phyloP scores from a whole-genome alignment of 2,888 invertebrate species.

The Rhorus exstirpatorius region DNA sequence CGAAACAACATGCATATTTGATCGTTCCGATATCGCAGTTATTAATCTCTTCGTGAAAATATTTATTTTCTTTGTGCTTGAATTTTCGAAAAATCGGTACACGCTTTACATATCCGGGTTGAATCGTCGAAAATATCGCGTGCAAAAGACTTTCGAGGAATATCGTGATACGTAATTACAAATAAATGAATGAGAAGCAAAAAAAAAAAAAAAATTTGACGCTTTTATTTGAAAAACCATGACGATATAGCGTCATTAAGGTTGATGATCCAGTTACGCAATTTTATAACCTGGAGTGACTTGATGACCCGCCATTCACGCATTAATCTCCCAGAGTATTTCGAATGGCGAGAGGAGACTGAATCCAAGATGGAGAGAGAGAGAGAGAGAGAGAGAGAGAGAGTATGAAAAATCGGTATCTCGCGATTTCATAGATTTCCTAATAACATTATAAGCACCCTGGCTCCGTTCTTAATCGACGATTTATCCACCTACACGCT shows the following conservation, averaged over 20 bases:
- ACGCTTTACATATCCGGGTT: neutral
- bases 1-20: slow-evolving; percentile 55
- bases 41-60: slow-evolving; percentile 27
- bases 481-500: slow-evolving; percentile 28
- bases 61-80: slow-evolving; percentile 5
- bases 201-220: slow-evolving; percentile 2
- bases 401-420: slow-evolving; percentile 17
- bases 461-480: slow-evolving; percentile 47
- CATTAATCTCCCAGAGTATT: slow-evolving; percentile 35
- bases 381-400: slow-evolving; percentile 4
- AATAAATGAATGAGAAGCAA: neutral
- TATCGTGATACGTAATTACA: neutral
- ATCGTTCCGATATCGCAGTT: slow-evolving; percentile 37
- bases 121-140: slow-evolving; percentile 3
- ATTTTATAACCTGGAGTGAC: neutral
- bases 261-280: slow-evolving; percentile 53
- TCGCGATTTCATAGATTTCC: slow-evolving; percentile 28
- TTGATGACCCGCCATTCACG: slow-evolving; percentile 1
- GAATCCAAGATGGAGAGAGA: too few relatives aligned
- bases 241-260: slow-evolving; percentile 30
- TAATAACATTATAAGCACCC: slow-evolving; percentile 37
- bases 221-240: slow-evolving; percentile 5
- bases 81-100: slow-evolving; percentile 5
- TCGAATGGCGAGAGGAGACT: neutral
- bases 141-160: neutral